Percentiles rank a stretch among this genome's conserved stretches.
phyloP scores from a whole-genome alignment of 2,888 invertebrate genomes.

The Chymomyza caudatula region DNA sequence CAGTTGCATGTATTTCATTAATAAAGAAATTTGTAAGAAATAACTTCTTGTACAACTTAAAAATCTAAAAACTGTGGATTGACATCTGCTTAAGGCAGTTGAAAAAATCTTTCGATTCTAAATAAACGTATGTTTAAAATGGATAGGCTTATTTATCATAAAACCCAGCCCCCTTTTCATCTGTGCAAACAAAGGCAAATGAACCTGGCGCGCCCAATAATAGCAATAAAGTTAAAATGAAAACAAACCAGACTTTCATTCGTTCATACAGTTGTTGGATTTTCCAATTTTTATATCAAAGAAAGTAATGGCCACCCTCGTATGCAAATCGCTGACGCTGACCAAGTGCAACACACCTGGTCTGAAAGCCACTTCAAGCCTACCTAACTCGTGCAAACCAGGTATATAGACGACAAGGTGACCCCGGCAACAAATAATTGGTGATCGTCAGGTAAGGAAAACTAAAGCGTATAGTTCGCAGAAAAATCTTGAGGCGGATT shows the following conservation, averaged over 20 bases:
- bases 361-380: conserved; percentile 29
- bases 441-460: conserved; percentile 25
- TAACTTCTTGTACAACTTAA: no score
- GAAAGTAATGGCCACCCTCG: conserved; percentile 49
- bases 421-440: conserved; percentile 38
- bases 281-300: conserved; percentile 66
- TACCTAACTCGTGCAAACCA: conserved; percentile 55
- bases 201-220: neutral
- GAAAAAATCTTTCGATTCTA: neutral
- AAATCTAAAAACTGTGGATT: no score
- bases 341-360: conserved; percentile 20
- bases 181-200: neutral
- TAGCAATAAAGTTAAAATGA: conserved; percentile 49
- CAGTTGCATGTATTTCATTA: no score
- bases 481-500: conserved; percentile 56
- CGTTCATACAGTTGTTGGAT: conserved; percentile 61
- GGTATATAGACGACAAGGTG: neutral
- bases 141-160: neutral
- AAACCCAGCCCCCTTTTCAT: neutral
- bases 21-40: no score
- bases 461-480: conserved; percentile 53
- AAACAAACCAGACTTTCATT: conserved; percentile 52
- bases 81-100: no score
- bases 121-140: neutral
- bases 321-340: conserved; percentile 25